Evolutionary conservation across 2,888 invertebrate species (phyloP), one percentile per base, ranked within the genome.

Genomic region (Macrophya alboannulata): DNA sequence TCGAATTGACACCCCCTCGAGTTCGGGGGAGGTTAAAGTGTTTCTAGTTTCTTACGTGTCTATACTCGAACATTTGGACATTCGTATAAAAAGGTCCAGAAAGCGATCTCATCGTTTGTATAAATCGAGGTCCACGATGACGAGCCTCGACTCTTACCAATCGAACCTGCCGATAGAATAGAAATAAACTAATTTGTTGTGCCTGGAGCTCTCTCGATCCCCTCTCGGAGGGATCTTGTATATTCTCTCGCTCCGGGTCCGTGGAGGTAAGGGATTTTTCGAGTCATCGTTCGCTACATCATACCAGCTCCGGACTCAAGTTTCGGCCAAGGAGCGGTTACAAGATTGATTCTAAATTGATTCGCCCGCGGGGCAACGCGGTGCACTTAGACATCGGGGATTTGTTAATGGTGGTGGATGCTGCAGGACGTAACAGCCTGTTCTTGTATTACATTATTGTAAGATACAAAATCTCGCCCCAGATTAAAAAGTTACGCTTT

Each of bases 261-360:
- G 21, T 74, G 45, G 12, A 43, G 81, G 81, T 43, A 81, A 62
- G 88, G 87, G 43, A 84, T 86, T 87, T 79, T 86, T 81, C 85
- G 81, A 87, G 86, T 86, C 87, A 87, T 86, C 84, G 59, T 72
- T 43, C 43, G 76, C n/a, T 51, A n/a, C 55, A n/a, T 43, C 76
- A 45, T 37, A 77, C 71, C 84, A 48, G 81, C 31, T 40, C 21
- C 9, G 8, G 9, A n/a, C 1, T 12, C 43, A 5, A n/a, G n/a
- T n/a, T 55, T 55, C 81, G 21, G 12, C 59, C 43, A 17, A 40
- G 31, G 15, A 76, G 86, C 79, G 85, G 86, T 77, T 65, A 85
- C 86, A 85, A 86, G 87, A 88, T 88, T 87, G 88, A 86, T 88
- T 87, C 77, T 86, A 87, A 87, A 88, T 88, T 87, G 86, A 88